These are phyloP conservation scores for Cryptophagus acutangulus DNA, from an alignment of 2,888 invertebrate genomes.

Conservation along the genomic window DNA sequence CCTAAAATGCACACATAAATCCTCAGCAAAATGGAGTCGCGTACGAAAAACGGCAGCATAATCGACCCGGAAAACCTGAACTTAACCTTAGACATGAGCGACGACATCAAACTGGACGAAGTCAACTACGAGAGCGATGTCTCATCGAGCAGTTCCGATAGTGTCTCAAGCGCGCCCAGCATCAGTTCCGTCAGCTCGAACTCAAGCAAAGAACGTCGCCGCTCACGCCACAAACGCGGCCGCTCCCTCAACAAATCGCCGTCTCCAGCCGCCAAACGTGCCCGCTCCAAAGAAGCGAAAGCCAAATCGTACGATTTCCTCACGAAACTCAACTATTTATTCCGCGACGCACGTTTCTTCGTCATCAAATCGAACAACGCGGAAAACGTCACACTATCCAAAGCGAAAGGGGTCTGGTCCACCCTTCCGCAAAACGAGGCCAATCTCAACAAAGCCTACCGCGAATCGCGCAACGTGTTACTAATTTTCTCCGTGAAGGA, in stretches of 20 bases:
- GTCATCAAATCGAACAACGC: slow-evolving; percentile 97
- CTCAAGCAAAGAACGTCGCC: slow-evolving; percentile 53
- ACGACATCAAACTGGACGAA: slow-evolving; percentile 73
- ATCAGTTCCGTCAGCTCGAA: slow-evolving; percentile 75
- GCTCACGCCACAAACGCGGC: slow-evolving; percentile 55
- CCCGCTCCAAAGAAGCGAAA: slow-evolving; percentile 45
- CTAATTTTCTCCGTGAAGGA: slow-evolving; percentile 97
- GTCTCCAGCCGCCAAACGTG: slow-evolving; percentile 40
- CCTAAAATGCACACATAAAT: slow-evolving; percentile 2
- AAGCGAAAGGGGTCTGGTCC: slow-evolving; percentile 96
- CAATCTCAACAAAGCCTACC: slow-evolving; percentile 90
- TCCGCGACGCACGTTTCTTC: slow-evolving; percentile 91
- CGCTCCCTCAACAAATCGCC: slow-evolving; percentile 44
- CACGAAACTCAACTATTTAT: slow-evolving; percentile 88
- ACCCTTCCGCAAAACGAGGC: slow-evolving; percentile 96
- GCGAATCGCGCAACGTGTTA: slow-evolving; percentile 88
- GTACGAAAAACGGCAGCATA: slow-evolving; percentile 44
- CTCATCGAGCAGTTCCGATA: slow-evolving; percentile 71
- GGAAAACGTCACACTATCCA: slow-evolving; percentile 91
- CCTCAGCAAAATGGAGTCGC: slow-evolving; percentile 43
- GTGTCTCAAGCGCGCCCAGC: slow-evolving; percentile 68
- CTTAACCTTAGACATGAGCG: slow-evolving; percentile 60
- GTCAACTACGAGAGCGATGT: slow-evolving; percentile 85
- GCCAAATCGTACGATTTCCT: slow-evolving; percentile 76
- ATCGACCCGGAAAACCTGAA: slow-evolving; percentile 45